These are phyloP conservation scores for Bedellia somnulentella DNA, from an alignment of 2,888 invertebrate genomes.

Conservation along the genomic window DNA sequence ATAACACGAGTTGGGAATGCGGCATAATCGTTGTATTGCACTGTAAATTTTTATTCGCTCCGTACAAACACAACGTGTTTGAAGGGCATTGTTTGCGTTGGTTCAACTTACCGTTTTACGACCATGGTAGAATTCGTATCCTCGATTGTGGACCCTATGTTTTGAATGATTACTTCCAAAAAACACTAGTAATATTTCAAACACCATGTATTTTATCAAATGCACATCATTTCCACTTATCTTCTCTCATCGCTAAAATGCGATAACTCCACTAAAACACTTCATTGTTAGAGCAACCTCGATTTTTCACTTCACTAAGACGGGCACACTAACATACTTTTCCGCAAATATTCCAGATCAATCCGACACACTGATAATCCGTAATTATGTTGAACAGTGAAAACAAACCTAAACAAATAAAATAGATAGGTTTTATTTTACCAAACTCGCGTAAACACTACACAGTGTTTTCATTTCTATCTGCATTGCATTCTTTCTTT, in stretches of 20 bases:
- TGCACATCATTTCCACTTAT: conserved; percentile 48
- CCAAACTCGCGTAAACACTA: too few species aligned
- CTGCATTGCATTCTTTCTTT: too few species aligned
- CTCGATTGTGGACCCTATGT: conserved; percentile 61
- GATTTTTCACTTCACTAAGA: conserved; percentile 45
- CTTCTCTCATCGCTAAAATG: conserved; percentile 55
- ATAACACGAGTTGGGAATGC: too few species aligned
- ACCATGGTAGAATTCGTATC: conserved; percentile 62
- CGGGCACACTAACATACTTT: conserved; percentile 30
- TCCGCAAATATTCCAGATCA: background rate
- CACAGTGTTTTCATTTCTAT: background rate
- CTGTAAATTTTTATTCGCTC: too few species aligned
- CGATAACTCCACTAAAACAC: conserved; percentile 46
- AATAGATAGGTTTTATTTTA: too few species aligned
- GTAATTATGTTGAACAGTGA: too few species aligned
- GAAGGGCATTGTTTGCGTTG: too few species aligned
- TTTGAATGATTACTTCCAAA: conserved; percentile 49
- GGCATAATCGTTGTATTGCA: too few species aligned
- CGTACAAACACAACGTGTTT: too few species aligned
- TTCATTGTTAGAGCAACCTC: conserved; percentile 40
- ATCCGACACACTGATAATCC: too few species aligned
- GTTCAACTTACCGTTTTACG: conserved; percentile 60
- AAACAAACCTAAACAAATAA: too few species aligned
- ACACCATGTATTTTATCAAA: conserved; percentile 54
- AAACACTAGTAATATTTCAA: conserved; percentile 40